Percentiles rank a stretch among this genome's conserved stretches.
phyloP scores from a whole-genome alignment of 2,888 invertebrate species.

The Dicyrtomina minuta region DNA sequence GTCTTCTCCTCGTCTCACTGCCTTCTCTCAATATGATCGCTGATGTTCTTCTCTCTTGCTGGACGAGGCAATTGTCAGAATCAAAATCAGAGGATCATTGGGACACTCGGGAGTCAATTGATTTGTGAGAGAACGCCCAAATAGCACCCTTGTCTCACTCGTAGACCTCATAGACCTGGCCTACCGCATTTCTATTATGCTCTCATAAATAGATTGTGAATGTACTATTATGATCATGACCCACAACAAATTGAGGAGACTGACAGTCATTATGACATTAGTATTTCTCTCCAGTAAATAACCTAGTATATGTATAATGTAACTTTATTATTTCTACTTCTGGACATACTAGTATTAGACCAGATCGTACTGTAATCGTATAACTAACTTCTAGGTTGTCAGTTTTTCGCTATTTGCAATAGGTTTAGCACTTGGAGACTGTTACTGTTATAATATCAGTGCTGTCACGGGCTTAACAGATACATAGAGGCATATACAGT shows the following conservation, averaged over 20 bases:
- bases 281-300: background rate
- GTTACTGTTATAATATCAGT: too few species aligned
- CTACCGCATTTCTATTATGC: constrained; percentile 24
- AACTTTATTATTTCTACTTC: too few species aligned
- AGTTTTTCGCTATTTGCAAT: too few species aligned
- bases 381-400: too few species aligned
- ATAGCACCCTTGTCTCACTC: background rate
- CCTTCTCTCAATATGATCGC: background rate
- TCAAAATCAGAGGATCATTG: too few species aligned
- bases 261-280: background rate
- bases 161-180: background rate
- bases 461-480: too few species aligned
- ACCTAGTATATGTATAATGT: too few species aligned
- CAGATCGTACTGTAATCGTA: too few species aligned
- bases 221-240: constrained; percentile 8
- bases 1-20: background rate
- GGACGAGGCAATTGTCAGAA: constrained; percentile 13
- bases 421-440: too few species aligned
- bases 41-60: too few species aligned
- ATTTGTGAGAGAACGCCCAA: constrained; percentile 19
- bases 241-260: constrained; percentile 1
- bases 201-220: background rate
- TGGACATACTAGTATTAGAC: too few species aligned
- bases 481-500: too few species aligned
- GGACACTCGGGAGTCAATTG: constrained; percentile 27